These are phyloP conservation scores for Artemisiospiza belli DNA, from an alignment of 2,113 vertebrate species.

Conservation along the genomic window DNA sequence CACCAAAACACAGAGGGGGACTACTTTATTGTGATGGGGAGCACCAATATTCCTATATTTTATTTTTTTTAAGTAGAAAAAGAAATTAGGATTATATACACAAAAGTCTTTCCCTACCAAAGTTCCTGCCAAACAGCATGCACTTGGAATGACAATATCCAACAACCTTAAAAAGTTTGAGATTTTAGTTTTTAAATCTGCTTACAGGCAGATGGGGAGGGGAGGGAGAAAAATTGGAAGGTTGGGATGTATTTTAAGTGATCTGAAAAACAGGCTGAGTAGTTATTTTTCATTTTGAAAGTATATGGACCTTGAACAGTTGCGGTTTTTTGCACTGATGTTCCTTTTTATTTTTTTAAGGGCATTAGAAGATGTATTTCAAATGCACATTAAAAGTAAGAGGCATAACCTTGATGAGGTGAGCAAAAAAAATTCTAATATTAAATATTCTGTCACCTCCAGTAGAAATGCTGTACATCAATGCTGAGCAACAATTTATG, in stretches of 20 bases:
- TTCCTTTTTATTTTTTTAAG: conserved; percentile 44
- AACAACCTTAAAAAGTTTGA: not conserved
- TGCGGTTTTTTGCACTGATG: not conserved
- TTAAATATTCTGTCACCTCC: conserved; percentile 36
- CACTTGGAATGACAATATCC: not conserved
- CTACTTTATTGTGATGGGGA: accelerated
- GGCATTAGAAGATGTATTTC: conserved; percentile 47
- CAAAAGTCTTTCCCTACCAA: not conserved
- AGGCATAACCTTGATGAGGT: conserved; percentile 53
- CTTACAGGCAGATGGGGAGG: not conserved
- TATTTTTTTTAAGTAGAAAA: not conserved
- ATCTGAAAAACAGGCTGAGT: not conserved
- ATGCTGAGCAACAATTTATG: not conserved
- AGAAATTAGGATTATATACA: not conserved
- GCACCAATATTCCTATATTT: not conserved
- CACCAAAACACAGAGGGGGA: not conserved
- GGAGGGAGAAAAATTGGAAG: not conserved
- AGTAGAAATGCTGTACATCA: conserved; percentile 13
- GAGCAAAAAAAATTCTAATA: conserved; percentile 6
- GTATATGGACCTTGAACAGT: not conserved
- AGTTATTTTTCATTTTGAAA: conserved; percentile 7
- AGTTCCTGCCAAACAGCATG: not conserved
- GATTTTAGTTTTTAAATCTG: not conserved
- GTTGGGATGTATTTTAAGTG: not conserved
- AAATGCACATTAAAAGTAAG: conserved; percentile 55